A percentile compares a stretch with the other conserved stretches of the same genome.
These are phyloP conservation scores for Ceratoteleas bidentatus DNA, from an alignment of 1,140 invertebrate genomes.

Conservation along the genomic window DNA sequence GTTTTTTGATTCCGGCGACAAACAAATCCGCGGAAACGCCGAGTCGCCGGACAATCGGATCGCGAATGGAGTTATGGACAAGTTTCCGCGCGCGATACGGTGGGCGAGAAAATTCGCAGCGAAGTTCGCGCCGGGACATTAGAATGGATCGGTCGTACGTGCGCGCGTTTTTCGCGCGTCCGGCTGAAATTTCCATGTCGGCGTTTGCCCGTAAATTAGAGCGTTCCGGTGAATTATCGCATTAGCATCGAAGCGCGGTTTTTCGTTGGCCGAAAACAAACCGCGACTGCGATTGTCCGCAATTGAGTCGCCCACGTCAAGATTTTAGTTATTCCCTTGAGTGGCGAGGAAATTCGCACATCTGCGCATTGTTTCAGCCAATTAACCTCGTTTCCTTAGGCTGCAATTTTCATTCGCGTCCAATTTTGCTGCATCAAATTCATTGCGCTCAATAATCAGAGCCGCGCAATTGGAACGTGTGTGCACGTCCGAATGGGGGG, in stretches of 20 bases:
- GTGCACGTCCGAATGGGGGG: neutral
- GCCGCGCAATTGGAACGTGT: conserved; percentile 6
- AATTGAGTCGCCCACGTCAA: conserved; percentile 5
- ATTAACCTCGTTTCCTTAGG: conserved; percentile 28
- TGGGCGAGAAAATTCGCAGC: no score
- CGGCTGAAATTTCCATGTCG: neutral
- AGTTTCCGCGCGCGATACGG: no score
- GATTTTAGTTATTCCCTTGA: conserved; percentile 33
- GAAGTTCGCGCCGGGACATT: no score
- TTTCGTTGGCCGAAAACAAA: conserved; percentile 19
- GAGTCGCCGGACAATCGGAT: neutral
- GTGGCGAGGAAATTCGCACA: conserved; percentile 37
- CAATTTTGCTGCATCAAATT: conserved; percentile 16
- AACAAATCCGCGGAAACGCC: neutral
- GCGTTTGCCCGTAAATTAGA: neutral
- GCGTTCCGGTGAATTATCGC: conserved; percentile 27
- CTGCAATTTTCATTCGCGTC: conserved; percentile 12
- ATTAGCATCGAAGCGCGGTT: conserved; percentile 22
- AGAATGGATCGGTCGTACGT: no score
- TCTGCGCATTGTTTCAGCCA: conserved; percentile 28
- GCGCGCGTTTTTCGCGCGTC: neutral
- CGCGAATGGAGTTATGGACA: no score
- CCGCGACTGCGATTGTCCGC: conserved; percentile 13
- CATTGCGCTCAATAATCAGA: conserved; percentile 19
- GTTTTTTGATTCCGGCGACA: conserved; percentile 1